phyloP scores from a whole-genome alignment of 1,140 invertebrate species.

The Ostrea edulis region DNA sequence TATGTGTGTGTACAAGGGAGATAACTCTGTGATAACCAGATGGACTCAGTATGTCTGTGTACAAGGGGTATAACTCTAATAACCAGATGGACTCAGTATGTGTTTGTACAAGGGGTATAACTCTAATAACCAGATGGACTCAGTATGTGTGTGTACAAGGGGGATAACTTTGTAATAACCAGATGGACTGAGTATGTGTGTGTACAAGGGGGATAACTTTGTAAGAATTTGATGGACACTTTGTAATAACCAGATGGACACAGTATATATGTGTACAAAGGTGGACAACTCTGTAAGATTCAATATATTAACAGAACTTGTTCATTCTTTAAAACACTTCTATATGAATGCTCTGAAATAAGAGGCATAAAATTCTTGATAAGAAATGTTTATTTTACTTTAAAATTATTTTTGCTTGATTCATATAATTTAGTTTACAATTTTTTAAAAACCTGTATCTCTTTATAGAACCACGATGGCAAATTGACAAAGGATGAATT shows the following conservation, averaged over 20 bases:
- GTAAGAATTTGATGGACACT: conserved; percentile 77
- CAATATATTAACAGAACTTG: too few species aligned
- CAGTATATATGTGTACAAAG: conserved; percentile 78
- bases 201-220: not conserved
- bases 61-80: conserved; percentile 22
- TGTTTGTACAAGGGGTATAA: not conserved
- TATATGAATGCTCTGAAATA: too few species aligned
- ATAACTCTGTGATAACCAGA: conserved; percentile 66
- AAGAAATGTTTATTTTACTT: not conserved
- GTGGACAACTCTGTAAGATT: not conserved
- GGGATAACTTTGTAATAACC: too few species aligned
- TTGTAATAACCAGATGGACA: conserved; percentile 78
- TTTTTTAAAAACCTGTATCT: conserved; percentile 27
- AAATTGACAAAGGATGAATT: conserved; percentile 98
- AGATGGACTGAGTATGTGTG: not conserved
- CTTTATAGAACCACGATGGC: conserved; percentile 94
- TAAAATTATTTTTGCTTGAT: not conserved
- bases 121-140: not conserved
- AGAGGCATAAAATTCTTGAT: too few species aligned
- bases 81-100: conserved; percentile 82
- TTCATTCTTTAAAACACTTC: too few species aligned
- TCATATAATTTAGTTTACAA: too few species aligned
- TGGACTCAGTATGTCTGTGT: conserved; percentile 82
- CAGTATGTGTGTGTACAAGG: not conserved
- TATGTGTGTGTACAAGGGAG: conserved; percentile 79